A percentile compares a stretch with the other conserved stretches of the same genome.
These are phyloP conservation scores for Troglohyphantes excavatus DNA, from an alignment of 2,888 invertebrate genomes.

Conservation along the genomic window DNA sequence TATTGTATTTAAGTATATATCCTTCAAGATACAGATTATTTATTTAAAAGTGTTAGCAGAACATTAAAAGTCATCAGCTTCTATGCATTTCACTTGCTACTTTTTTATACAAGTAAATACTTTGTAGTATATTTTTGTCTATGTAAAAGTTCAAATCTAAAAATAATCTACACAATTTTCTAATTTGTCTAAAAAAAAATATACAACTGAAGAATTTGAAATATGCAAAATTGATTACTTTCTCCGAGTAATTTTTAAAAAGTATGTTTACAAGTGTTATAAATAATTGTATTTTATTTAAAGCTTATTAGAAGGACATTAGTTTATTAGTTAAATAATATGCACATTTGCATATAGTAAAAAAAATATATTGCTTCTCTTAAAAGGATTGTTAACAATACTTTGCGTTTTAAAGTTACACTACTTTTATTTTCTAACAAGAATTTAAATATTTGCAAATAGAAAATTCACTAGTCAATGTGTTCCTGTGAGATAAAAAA, in stretches of 20 bases:
- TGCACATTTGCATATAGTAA: constrained; percentile 27
- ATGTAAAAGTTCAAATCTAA: constrained; percentile 19
- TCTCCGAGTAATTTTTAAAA: too few relatives aligned
- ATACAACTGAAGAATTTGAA: not conserved
- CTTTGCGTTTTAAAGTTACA: constrained; percentile 9
- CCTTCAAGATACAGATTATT: constrained; percentile 66
- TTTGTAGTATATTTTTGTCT: constrained; percentile 76
- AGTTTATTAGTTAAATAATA: not conserved
- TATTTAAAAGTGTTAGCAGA: constrained; percentile 47
- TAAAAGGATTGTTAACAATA: constrained; percentile 4
- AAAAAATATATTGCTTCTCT: constrained; percentile 9
- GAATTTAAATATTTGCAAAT: constrained; percentile 5
- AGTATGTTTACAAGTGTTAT: too few relatives aligned
- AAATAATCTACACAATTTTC: not conserved
- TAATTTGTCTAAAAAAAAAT: not conserved
- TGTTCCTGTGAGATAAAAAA: constrained; percentile 31
- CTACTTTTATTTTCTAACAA: not conserved
- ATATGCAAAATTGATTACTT: too few relatives aligned
- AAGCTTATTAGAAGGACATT: not conserved
- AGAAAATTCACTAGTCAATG: constrained; percentile 46
- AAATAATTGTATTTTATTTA: too few relatives aligned
- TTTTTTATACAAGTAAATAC: constrained; percentile 72
- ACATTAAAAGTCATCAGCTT: constrained; percentile 66
- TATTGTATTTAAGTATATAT: constrained; percentile 44
- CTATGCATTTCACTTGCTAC: constrained; percentile 72